A percentile compares a stretch with the other conserved stretches of the same genome.
Conservation (phyloP, 2,888 invertebrate species). For the Epirrita christyi region DNA sequence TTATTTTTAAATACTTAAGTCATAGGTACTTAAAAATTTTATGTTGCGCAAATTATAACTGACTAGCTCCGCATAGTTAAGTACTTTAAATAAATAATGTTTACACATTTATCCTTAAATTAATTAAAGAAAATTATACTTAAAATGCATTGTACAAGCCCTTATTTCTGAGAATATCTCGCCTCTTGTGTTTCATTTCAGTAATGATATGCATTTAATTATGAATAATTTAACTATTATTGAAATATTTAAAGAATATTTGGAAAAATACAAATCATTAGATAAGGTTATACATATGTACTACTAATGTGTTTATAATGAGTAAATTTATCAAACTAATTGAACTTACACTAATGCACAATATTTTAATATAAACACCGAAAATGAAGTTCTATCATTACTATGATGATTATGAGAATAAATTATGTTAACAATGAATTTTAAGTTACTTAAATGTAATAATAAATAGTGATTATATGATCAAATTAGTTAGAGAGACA, state of each 20-base stretch:
- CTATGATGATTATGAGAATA: conserved; percentile 80
- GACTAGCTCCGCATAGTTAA: conserved; percentile 85
- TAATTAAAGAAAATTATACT: conserved; percentile 66
- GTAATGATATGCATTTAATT: conserved; percentile 80
- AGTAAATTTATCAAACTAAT: conserved; percentile 74
- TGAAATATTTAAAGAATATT: conserved; percentile 70
- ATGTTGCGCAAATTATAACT: conserved; percentile 84
- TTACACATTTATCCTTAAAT: conserved; percentile 81
- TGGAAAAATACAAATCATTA: conserved; percentile 72
- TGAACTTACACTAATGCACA: conserved; percentile 77
- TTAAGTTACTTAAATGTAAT: conserved; percentile 82
- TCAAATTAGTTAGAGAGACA: conserved; percentile 80
- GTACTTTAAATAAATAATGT: conserved; percentile 84
- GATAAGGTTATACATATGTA: conserved; percentile 51
- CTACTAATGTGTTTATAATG: conserved; percentile 50
- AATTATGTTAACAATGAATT: conserved; percentile 78
- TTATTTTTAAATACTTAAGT: conserved; percentile 75
- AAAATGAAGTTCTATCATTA: conserved; percentile 79
- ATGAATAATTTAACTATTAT: conserved; percentile 78
- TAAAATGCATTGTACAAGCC: conserved; percentile 79
- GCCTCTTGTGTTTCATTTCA: conserved; percentile 57
- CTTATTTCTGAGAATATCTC: conserved; percentile 63
- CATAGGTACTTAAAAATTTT: conserved; percentile 74
- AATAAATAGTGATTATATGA: conserved; percentile 83
- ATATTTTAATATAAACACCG: conserved; percentile 76